Evolutionary conservation across 2,888 invertebrate species (phyloP).

Genomic region (Axea sp.): DNA sequence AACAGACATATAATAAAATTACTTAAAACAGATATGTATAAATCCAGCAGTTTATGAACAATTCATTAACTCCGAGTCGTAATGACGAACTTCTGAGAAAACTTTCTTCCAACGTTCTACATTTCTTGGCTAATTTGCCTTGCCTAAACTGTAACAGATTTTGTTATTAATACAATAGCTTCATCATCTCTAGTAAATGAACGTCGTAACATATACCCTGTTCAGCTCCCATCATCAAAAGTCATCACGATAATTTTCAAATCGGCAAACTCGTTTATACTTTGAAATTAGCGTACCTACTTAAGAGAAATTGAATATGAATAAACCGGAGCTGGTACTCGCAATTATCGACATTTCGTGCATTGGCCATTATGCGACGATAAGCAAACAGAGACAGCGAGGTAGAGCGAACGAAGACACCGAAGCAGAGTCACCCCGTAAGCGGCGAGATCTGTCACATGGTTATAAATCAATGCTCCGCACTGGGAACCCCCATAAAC

Average conservation of each 20-base stretch:
- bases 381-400: conserved; percentile 9
- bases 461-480: conserved; percentile 74
- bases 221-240: conserved; percentile 3
- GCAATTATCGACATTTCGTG: conserved; percentile 48
- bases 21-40: no score
- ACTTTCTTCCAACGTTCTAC: no score
- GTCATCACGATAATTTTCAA: conserved; percentile 28
- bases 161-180: no score
- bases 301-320: conserved; percentile 47
- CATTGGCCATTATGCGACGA: conserved; percentile 33
- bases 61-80: no score
- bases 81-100: no score
- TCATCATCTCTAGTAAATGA: no score
- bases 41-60: no score
- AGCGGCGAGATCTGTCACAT: conserved; percentile 72
- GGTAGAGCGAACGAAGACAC: conserved; percentile 21
- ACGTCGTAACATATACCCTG: conserved; percentile 21
- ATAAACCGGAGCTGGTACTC: conserved; percentile 10
- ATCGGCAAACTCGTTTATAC: conserved; percentile 16
- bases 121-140: conserved; percentile 1
- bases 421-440: conserved; percentile 48
- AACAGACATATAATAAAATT: no score
- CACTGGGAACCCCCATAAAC: conserved; percentile 63
- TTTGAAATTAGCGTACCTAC: conserved; percentile 34
- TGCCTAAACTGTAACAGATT: conserved; percentile 3